Evolutionary conservation across 2,113 vertebrate species (phyloP).

Genomic region (Malaclemys terrapin): DNA sequence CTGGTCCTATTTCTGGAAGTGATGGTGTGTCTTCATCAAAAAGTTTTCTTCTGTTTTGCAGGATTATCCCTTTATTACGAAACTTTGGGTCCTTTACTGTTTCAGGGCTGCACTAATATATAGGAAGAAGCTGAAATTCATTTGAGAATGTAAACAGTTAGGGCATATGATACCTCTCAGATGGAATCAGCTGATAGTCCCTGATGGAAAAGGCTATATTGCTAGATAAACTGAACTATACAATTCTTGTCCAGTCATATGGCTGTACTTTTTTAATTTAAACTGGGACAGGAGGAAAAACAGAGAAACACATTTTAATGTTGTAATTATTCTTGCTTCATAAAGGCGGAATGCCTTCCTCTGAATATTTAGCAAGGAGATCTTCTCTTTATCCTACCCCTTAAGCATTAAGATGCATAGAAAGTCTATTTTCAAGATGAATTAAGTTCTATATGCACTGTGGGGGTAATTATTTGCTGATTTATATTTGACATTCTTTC

Average conservation of each 20-base stretch:
- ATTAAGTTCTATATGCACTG: not conserved
- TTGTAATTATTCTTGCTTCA: not conserved
- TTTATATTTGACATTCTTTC: constrained; percentile 34
- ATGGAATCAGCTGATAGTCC: not conserved
- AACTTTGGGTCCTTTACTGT: not conserved
- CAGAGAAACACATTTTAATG: not conserved
- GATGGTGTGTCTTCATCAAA: not conserved
- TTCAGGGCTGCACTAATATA: not conserved
- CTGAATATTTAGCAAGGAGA: not conserved
- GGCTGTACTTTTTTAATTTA: not conserved
- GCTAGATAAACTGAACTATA: not conserved
- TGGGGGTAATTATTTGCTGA: constrained; percentile 41
- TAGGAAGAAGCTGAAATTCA: not conserved
- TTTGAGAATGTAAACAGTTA: not conserved
- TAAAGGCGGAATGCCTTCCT: not conserved
- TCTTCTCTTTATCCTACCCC: not conserved
- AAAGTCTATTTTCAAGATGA: constrained; percentile 26
- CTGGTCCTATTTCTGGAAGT: not conserved
- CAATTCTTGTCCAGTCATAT: not conserved
- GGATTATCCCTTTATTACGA: not conserved
- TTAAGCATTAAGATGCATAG: not conserved
- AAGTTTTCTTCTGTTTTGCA: not conserved
- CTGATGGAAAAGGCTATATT: not conserved
- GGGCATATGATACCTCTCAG: not conserved
- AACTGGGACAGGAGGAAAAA: not conserved